Evolutionary conservation across 2,888 invertebrate species (phyloP).

Genomic region (Byasa hedistus): DNA sequence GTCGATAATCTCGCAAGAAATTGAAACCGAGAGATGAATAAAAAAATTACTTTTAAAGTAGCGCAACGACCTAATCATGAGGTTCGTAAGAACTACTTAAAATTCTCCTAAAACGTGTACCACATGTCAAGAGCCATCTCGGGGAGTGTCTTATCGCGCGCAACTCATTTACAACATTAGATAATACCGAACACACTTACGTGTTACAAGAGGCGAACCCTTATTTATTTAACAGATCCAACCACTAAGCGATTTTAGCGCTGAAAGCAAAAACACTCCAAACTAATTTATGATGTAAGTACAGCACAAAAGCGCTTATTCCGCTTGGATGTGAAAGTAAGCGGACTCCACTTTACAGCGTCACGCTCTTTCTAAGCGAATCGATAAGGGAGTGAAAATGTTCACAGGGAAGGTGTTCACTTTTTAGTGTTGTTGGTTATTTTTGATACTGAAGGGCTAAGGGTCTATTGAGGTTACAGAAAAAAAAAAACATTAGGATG

Average conservation of each 20-base stretch:
- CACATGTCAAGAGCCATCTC: constrained; percentile 51
- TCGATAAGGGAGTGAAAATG: constrained; percentile 60
- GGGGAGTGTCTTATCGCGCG: constrained; percentile 42
- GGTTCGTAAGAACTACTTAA: constrained; percentile 46
- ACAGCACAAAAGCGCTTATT: constrained; percentile 19
- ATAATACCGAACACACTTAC: constrained; percentile 45
- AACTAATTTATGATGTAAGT: background rate
- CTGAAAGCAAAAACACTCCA: constrained; percentile 6
- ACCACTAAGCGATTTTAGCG: constrained; percentile 28
- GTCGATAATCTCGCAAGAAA: background rate
- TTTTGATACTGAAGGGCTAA: constrained; percentile 47
- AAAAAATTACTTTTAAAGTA: constrained; percentile 38
- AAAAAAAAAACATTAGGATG: constrained; percentile 19
- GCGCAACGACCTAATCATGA: constrained; percentile 44
- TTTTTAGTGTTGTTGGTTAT: constrained; percentile 44
- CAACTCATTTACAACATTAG: constrained; percentile 37
- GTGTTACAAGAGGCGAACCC: constrained; percentile 36
- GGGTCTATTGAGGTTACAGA: constrained; percentile 32
- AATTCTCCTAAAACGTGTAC: constrained; percentile 51
- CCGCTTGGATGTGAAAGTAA: constrained; percentile 3
- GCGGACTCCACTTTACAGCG: constrained; percentile 40
- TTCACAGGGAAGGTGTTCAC: constrained; percentile 60
- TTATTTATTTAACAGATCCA: constrained; percentile 20
- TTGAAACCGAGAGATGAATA: constrained; percentile 2
- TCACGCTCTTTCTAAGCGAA: constrained; percentile 35